These are phyloP conservation scores for Chrysoperla carnea DNA, from an alignment of 1,140 invertebrate genomes.

Conservation along the genomic window DNA sequence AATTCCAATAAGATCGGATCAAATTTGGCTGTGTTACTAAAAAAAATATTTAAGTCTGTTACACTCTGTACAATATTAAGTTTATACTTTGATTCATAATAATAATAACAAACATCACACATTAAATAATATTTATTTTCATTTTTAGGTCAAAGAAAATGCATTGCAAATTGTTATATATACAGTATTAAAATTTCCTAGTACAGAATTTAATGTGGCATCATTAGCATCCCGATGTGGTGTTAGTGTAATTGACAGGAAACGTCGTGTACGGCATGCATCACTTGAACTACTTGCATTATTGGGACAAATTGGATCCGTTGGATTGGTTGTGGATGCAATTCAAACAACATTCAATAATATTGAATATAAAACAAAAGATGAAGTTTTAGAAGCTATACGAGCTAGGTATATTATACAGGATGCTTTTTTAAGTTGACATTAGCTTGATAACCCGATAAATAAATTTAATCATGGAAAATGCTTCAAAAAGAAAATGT, in stretches of 20 bases:
- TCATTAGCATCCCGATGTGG: constrained; percentile 35
- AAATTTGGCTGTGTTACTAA: too few relatives aligned
- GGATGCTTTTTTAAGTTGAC: too few relatives aligned
- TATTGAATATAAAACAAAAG: constrained; percentile 22
- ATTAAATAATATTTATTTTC: too few relatives aligned
- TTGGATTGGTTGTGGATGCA: constrained; percentile 23
- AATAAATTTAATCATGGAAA: too few relatives aligned
- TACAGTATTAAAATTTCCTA: constrained; percentile 58
- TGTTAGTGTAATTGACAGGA: constrained; percentile 41
- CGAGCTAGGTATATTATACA: neutral
- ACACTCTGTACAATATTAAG: too few relatives aligned
- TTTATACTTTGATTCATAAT: too few relatives aligned
- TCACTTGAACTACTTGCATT: constrained; percentile 65
- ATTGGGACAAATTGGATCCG: constrained; percentile 45
- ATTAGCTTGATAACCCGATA: too few relatives aligned
- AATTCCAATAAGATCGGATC: too few relatives aligned
- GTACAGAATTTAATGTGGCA: constrained; percentile 56
- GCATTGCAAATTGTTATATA: constrained; percentile 59
- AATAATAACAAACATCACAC: too few relatives aligned
- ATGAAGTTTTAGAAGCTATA: neutral
- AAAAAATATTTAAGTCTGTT: too few relatives aligned
- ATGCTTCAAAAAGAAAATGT: too few relatives aligned
- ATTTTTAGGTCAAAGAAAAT: constrained; percentile 47
- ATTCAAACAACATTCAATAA: constrained; percentile 15
- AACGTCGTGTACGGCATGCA: constrained; percentile 56